Evolutionary conservation across 2,888 invertebrate species (phyloP).

Genomic region (Athalia rosae): DNA sequence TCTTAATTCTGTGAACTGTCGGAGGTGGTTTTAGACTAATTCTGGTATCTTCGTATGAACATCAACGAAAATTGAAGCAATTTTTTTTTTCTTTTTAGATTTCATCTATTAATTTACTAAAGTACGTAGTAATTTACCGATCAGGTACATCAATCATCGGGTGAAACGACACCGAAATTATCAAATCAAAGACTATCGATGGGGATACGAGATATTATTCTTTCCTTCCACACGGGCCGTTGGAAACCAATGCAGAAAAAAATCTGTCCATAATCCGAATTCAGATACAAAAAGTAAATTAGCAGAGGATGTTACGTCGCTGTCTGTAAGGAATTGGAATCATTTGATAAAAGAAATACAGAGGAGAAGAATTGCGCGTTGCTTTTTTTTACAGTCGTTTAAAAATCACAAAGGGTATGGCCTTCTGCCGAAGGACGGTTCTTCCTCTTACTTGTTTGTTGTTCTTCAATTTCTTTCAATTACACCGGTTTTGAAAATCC

Average conservation of each 20-base stretch:
- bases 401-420: background rate
- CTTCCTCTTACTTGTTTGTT: background rate
- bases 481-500: background rate
- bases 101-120: no score
- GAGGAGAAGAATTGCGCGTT: background rate
- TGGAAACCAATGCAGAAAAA: no score
- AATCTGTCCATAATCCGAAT: background rate
- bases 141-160: no score
- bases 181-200: no score
- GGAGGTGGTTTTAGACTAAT: no score
- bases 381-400: background rate
- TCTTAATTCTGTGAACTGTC: background rate
- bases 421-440: background rate
- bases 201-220: no score
- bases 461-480: background rate
- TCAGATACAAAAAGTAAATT: background rate
- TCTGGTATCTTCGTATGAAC: no score
- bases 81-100: no score
- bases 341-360: background rate
- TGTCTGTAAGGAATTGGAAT: slow-evolving; percentile 15
- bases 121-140: no score
- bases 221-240: no score
- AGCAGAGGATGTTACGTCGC: background rate
- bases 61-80: no score
- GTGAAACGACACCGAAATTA: no score